Percentiles rank a stretch among this genome's conserved stretches.
Conservation (phyloP, 92 coral and sea anemone genomes). For the Pocillopora grandis region DNA sequence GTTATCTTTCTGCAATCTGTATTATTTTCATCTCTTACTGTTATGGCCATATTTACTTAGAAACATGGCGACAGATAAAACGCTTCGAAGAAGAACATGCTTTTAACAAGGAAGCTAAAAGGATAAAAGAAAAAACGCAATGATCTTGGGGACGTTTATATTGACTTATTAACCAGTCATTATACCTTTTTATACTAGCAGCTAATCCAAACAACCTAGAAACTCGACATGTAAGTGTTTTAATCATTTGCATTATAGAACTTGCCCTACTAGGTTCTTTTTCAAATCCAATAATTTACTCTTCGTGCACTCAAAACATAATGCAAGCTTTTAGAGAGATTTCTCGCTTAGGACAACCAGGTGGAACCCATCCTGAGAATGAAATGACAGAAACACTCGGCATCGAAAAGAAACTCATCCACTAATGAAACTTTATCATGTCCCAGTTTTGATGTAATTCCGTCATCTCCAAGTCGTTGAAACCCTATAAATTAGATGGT, state of each 20-base stretch:
- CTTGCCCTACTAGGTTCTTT: background rate
- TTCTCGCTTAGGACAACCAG: background rate
- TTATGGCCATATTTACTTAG: background rate
- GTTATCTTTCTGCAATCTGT: background rate
- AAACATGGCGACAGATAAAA: conserved; percentile 18
- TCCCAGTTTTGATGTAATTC: background rate
- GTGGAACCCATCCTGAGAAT: background rate
- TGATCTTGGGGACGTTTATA: background rate
- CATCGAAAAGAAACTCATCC: background rate
- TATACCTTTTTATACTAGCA: background rate
- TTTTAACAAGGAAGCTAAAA: background rate
- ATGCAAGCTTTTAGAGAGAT: conserved; percentile 1
- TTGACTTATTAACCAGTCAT: background rate
- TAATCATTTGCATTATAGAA: background rate
- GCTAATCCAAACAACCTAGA: background rate
- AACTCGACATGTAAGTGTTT: background rate
- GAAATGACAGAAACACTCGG: background rate
- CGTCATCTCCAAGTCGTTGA: background rate
- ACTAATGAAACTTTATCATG: background rate
- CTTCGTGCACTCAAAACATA: conserved; percentile 1
- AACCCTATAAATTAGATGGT: background rate
- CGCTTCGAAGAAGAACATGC: conserved; percentile 19
- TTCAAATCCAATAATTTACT: conserved; percentile 17
- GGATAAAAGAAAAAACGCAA: background rate
- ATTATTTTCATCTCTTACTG: background rate